Percentiles rank a stretch among this genome's conserved stretches.
Evolutionary conservation across 2,888 invertebrate genomes (phyloP).

Genomic region (Disparrhopalites patrizii): DNA sequence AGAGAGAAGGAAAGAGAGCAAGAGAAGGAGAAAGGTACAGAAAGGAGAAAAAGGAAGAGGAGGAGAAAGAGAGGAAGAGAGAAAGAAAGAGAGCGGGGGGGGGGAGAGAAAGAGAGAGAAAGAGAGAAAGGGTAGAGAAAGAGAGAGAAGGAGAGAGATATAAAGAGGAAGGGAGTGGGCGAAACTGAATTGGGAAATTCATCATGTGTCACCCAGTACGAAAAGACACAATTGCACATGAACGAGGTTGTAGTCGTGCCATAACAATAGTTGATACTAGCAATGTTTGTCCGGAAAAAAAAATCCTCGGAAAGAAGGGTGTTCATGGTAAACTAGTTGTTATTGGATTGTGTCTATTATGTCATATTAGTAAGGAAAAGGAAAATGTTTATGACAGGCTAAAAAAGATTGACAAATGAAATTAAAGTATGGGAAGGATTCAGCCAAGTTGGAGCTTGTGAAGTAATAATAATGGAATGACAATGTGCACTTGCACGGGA

Average conservation of each 20-base stretch:
- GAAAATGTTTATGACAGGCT: slow-evolving; percentile 33
- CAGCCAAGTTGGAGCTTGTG: not conserved
- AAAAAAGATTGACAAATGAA: slow-evolving; percentile 36
- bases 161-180: too few species aligned
- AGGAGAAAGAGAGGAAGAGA: too few species aligned
- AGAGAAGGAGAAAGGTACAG: too few species aligned
- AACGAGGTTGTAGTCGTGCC: not conserved
- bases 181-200: slow-evolving; percentile 22
- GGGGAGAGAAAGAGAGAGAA: too few species aligned
- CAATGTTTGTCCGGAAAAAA: slow-evolving; percentile 14
- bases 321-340: not conserved
- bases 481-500: too few species aligned
- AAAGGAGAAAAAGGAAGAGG: too few species aligned
- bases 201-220: slow-evolving; percentile 32
- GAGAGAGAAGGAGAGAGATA: too few species aligned
- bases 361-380: slow-evolving; percentile 26
- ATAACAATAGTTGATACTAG: slow-evolving; percentile 19
- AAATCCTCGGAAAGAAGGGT: not conserved
- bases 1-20: too few species aligned
- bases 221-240: too few species aligned
- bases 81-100: too few species aligned
- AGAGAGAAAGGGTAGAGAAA: too few species aligned
- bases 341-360: slow-evolving; percentile 23
- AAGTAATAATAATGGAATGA: too few species aligned
- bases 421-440: slow-evolving; percentile 1